Conservation (phyloP, 2,113 vertebrate genomes). For the Nansenia antarctica region DNA sequence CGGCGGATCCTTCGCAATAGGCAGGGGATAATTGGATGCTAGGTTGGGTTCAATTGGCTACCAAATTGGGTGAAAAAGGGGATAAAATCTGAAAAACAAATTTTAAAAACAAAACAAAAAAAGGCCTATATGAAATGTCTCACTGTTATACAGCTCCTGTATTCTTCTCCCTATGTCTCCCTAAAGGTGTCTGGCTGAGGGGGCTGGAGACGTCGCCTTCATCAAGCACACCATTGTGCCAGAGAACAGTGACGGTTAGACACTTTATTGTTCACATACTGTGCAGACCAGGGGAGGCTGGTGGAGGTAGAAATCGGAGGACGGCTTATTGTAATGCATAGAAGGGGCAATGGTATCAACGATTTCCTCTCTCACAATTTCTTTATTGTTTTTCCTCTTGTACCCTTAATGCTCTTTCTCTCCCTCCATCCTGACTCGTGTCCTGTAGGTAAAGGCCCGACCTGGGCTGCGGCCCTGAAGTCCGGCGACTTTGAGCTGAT, state of each 20-base stretch:
- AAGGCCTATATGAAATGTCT: not conserved
- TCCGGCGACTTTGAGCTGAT: slow-evolving; percentile 60
- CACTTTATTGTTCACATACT: not conserved
- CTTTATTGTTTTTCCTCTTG: not conserved
- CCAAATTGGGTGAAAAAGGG: too few species aligned
- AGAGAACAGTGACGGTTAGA: slow-evolving; percentile 81
- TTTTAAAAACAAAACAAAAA: not conserved
- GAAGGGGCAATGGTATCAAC: too few species aligned
- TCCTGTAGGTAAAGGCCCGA: slow-evolving; percentile 40
- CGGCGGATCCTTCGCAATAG: too few species aligned
- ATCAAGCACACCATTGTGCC: slow-evolving; percentile 81
- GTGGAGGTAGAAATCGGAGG: too few species aligned
- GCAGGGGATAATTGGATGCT: too few species aligned
- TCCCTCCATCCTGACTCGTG: not conserved
- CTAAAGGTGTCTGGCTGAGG: slow-evolving; percentile 83
- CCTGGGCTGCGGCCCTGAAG: slow-evolving; percentile 50
- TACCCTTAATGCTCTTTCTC: not conserved
- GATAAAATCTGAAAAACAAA: too few species aligned
- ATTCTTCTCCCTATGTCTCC: not conserved
- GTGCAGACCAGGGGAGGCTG: too few species aligned
- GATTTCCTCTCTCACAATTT: not conserved
- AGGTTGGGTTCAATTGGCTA: too few species aligned
- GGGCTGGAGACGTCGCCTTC: slow-evolving; percentile 86
- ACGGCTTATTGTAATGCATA: too few species aligned
- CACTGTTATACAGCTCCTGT: not conserved